Conservation (phyloP, 2,888 invertebrate species). For the Agrotis segetum region DNA sequence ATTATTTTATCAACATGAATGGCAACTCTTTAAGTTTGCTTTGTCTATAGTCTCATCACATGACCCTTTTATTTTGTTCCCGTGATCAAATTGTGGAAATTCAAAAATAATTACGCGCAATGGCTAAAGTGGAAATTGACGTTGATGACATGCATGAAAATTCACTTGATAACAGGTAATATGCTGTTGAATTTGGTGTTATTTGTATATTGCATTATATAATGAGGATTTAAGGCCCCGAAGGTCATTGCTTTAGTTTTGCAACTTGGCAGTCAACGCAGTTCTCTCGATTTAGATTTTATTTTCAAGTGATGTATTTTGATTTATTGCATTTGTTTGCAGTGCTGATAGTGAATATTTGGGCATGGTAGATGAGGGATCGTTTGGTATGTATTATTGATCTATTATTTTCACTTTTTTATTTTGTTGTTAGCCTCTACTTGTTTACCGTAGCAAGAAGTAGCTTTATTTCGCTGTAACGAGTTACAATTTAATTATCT, state of each 20-base stretch:
- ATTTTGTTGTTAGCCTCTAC: conserved; percentile 12
- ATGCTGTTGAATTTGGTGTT: conserved; percentile 59
- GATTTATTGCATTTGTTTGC: conserved; percentile 75
- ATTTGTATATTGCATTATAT: conserved; percentile 78
- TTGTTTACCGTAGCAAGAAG: conserved; percentile 57
- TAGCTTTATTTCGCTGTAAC: conserved; percentile 49
- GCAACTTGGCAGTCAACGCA: conserved; percentile 82
- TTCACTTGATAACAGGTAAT: conserved; percentile 92
- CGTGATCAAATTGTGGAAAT: conserved; percentile 93
- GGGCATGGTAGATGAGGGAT: conserved; percentile 86
- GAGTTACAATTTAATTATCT: conserved; percentile 72
- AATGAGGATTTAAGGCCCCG: conserved; percentile 79
- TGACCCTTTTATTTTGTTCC: conserved; percentile 94
- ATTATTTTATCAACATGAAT: conserved; percentile 5
- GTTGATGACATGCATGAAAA: conserved; percentile 91
- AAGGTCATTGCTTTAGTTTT: conserved; percentile 86
- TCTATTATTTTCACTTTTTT: conserved; percentile 16
- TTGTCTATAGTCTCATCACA: conserved; percentile 90
- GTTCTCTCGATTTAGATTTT: conserved; percentile 68
- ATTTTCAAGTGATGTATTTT: conserved; percentile 64
- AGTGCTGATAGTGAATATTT: conserved; percentile 88
- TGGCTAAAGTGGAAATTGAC: conserved; percentile 90
- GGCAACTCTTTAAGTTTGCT: conserved; percentile 55
- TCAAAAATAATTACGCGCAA: conserved; percentile 92
- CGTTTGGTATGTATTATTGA: conserved; percentile 79